A percentile compares a stretch with the other conserved stretches of the same genome.
phyloP scores from a whole-genome alignment of 2,113 vertebrate species.

The Melanostigma gelatinosum region DNA sequence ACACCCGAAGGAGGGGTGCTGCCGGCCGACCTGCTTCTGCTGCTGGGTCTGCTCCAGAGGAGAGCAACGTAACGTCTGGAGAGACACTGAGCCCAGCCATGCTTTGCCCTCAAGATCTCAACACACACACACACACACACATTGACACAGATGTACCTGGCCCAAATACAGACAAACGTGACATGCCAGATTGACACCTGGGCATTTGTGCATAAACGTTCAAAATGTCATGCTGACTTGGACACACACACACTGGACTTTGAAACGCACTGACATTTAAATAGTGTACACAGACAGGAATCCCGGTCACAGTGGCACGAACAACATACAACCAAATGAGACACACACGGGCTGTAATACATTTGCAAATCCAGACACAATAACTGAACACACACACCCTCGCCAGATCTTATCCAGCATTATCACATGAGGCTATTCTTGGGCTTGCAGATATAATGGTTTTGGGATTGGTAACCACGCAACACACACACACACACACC shows the following conservation, averaged over 20 bases:
- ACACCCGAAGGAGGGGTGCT: slow-evolving; percentile 57
- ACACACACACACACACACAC: slow-evolving; percentile 28
- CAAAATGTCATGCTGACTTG: slow-evolving; percentile 30
- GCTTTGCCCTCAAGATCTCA: slow-evolving; percentile 71
- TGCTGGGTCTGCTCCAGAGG: slow-evolving; percentile 67
- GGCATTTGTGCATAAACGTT: slow-evolving; percentile 4
- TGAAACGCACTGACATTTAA: slow-evolving; percentile 57
- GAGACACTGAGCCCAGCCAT: slow-evolving; percentile 58
- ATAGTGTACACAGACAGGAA: slow-evolving; percentile 44
- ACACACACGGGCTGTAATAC: not conserved
- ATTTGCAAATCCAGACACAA: slow-evolving; percentile 18
- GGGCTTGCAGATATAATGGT: slow-evolving; percentile 40
- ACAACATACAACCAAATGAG: slow-evolving; percentile 24
- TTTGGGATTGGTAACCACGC: slow-evolving; percentile 50
- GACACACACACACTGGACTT: slow-evolving; percentile 11
- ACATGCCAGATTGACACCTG: slow-evolving; percentile 51
- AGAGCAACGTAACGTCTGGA: slow-evolving; percentile 80
- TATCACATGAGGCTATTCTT: slow-evolving; percentile 51
- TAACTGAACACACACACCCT: not conserved
- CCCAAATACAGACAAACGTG: slow-evolving; percentile 11
- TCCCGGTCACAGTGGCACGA: slow-evolving; percentile 51
- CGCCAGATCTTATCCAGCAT: slow-evolving; percentile 13
- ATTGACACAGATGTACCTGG: not conserved
- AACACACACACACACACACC: slow-evolving; percentile 11
- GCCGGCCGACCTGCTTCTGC: slow-evolving; percentile 73